Percentiles rank a stretch among this genome's conserved stretches.
Conservation (phyloP, 2,888 invertebrate species). For the Eristalinus sepulchralis region DNA sequence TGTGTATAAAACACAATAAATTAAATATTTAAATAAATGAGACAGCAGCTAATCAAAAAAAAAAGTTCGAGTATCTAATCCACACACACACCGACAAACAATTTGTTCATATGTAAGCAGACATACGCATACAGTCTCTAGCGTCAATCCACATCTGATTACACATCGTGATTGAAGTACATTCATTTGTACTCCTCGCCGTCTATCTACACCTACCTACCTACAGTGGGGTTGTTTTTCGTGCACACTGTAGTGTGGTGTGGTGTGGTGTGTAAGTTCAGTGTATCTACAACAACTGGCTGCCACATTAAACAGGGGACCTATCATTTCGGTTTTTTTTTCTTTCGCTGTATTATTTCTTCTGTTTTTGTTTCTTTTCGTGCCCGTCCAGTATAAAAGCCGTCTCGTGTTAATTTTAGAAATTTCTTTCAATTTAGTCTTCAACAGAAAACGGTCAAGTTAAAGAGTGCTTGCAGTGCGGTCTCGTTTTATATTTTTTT, state of each 20-base stretch:
- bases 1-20: slow-evolving; percentile 1
- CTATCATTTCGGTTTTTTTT: slow-evolving; percentile 45
- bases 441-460: slow-evolving; percentile 74
- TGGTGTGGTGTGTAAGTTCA: slow-evolving; percentile 51
- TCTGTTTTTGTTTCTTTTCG: slow-evolving; percentile 28
- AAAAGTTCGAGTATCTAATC: slow-evolving; percentile 22
- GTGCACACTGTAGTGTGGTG: slow-evolving; percentile 23
- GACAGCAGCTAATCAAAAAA: neutral
- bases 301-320: slow-evolving; percentile 49
- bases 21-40: slow-evolving; percentile 26
- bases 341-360: slow-evolving; percentile 10
- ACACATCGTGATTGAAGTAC: slow-evolving; percentile 51
- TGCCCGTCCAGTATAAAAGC: slow-evolving; percentile 55
- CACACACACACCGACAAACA: neutral
- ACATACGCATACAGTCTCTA: slow-evolving; percentile 6
- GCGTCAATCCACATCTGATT: slow-evolving; percentile 50
- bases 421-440: slow-evolving; percentile 78
- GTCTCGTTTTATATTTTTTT: slow-evolving; percentile 39
- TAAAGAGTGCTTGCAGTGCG: slow-evolving; percentile 49
- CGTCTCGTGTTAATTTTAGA: slow-evolving; percentile 78
- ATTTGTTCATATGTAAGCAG: neutral
- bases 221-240: slow-evolving; percentile 44
- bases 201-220: slow-evolving; percentile 25
- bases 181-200: slow-evolving; percentile 14
- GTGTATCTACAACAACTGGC: slow-evolving; percentile 52